Conservation (phyloP, 2,888 invertebrate species). For the Acanthosepion lycidas region DNA sequence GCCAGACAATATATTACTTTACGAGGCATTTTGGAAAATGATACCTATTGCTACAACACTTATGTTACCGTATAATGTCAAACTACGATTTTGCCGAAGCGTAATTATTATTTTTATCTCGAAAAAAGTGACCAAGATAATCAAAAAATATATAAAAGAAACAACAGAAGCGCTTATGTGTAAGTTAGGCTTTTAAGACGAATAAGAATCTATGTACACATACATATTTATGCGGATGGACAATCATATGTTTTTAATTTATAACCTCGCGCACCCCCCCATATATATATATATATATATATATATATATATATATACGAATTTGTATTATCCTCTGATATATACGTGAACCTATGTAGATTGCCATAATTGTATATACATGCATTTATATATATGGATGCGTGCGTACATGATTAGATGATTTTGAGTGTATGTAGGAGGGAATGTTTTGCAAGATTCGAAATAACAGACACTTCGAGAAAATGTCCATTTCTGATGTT, state of each 20-base stretch:
- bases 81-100: neutral
- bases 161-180: too few species aligned
- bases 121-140: too few species aligned
- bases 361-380: neutral
- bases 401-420: neutral
- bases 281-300: neutral
- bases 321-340: neutral
- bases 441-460: neutral
- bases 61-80: neutral
- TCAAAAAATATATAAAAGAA: too few species aligned
- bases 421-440: neutral
- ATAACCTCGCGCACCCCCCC: too few species aligned
- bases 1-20: neutral
- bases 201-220: too few species aligned
- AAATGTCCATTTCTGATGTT: neutral
- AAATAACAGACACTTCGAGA: neutral
- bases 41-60: neutral
- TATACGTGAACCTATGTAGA: accelerated
- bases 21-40: neutral
- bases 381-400: neutral
- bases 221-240: too few species aligned
- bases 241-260: too few species aligned
- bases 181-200: too few species aligned
- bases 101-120: neutral
- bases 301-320: neutral